Evolutionary conservation across 2,113 vertebrate genomes (phyloP).

Genomic region (Xiphophorus maculatus): DNA sequence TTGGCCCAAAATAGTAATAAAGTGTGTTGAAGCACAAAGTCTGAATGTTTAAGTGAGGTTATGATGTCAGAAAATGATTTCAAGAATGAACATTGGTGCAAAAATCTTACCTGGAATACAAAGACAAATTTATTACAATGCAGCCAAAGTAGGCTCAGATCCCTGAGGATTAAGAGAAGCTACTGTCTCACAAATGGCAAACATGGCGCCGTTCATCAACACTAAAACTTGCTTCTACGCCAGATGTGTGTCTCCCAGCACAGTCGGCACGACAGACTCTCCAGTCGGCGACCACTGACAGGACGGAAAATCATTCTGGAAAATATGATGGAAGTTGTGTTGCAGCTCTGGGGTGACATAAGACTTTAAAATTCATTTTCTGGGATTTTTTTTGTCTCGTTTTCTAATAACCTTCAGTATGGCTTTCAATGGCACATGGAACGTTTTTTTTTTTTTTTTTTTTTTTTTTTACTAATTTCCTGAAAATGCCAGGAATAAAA

Average conservation of each 20-base stretch:
- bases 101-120: neutral
- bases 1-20: neutral
- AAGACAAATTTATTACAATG: neutral
- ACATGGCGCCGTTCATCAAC: neutral
- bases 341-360: neutral
- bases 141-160: too few relatives aligned
- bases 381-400: neutral
- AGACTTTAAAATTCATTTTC: slow-evolving; percentile 2
- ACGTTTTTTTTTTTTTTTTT: neutral
- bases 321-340: neutral
- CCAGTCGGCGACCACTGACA: neutral
- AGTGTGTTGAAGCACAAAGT: neutral
- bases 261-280: neutral
- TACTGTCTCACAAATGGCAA: too few relatives aligned
- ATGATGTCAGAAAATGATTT: neutral
- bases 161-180: too few relatives aligned
- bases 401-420: neutral
- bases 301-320: neutral
- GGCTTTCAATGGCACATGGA: too few relatives aligned
- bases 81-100: neutral
- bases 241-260: neutral
- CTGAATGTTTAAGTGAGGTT: neutral
- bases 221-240: neutral
- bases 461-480: neutral
- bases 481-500: neutral